These are phyloP conservation scores for Patella depressa DNA, from an alignment of 2,888 invertebrate genomes.

Conservation along the genomic window DNA sequence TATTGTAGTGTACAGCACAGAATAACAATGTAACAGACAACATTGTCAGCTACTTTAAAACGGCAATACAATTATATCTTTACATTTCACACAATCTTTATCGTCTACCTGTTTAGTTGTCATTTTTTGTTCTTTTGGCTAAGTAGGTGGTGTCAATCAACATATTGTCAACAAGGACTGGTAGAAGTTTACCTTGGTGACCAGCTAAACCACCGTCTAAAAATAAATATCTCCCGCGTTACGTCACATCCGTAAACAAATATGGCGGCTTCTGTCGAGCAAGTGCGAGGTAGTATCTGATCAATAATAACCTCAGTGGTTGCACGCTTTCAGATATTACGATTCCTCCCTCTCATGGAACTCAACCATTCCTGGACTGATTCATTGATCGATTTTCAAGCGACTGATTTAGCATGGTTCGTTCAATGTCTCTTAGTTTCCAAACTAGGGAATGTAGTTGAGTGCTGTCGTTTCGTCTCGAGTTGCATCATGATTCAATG, in stretches of 20 bases:
- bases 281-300: constrained; percentile 26
- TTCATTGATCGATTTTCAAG: constrained; percentile 6
- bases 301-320: constrained; percentile 35
- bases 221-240: constrained; percentile 27
- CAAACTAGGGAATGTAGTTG: neutral
- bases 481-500: too few relatives aligned
- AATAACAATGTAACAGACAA: too few relatives aligned
- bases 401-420: constrained; percentile 1
- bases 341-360: neutral
- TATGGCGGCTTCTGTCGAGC: constrained; percentile 31
- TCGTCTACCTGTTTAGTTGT: too few relatives aligned
- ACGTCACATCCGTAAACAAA: constrained; percentile 64
- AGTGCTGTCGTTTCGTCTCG: too few relatives aligned
- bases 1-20: too few relatives aligned
- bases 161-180: neutral
- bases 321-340: neutral
- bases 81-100: too few relatives aligned
- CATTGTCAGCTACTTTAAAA: too few relatives aligned
- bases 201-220: constrained; percentile 27
- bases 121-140: too few relatives aligned
- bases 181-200: constrained; percentile 38
- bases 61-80: too few relatives aligned
- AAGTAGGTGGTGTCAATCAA: too few relatives aligned
- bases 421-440: neutral
- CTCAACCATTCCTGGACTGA: constrained; percentile 9